These are phyloP conservation scores for Drosophila sucinea DNA, from an alignment of 1,140 invertebrate genomes.

Conservation along the genomic window DNA sequence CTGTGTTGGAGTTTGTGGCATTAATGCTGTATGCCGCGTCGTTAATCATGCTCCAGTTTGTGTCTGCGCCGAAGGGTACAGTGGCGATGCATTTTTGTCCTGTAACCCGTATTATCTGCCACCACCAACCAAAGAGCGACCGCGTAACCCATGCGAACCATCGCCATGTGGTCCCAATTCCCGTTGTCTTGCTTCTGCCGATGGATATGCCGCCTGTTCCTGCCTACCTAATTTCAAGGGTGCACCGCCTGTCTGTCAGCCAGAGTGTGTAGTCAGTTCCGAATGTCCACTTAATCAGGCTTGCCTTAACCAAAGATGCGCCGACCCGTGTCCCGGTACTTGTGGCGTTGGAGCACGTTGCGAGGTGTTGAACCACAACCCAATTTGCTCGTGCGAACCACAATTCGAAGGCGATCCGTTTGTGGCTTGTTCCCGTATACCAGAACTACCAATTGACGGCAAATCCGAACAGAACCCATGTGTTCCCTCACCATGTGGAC, in stretches of 20 bases:
- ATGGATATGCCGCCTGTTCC: conserved; percentile 90
- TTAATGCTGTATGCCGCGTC: conserved; percentile 89
- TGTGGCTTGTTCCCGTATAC: conserved; percentile 86
- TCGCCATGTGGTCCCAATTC: conserved; percentile 92
- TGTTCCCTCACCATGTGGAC: conserved; percentile 91
- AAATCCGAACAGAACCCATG: conserved; percentile 87
- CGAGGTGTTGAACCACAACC: conserved; percentile 91
- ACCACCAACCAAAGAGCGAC: conserved; percentile 48
- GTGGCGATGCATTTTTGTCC: conserved; percentile 91
- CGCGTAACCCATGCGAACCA: conserved; percentile 87
- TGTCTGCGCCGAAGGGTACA: conserved; percentile 88
- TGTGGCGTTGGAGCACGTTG: conserved; percentile 91
- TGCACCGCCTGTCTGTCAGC: conserved; percentile 90
- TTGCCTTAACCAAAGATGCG: conserved; percentile 91
- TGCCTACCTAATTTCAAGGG: conserved; percentile 92
- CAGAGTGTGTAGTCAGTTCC: conserved; percentile 91
- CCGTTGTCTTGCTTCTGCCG: conserved; percentile 88
- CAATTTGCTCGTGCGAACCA: conserved; percentile 90
- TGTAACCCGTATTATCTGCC: conserved; percentile 85
- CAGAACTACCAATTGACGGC: conserved; percentile 81
- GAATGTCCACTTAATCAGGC: conserved; percentile 90
- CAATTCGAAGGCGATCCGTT: conserved; percentile 92
- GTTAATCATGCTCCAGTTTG: conserved; percentile 92
- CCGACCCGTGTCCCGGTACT: conserved; percentile 90
- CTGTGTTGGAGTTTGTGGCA: conserved; percentile 90